Conservation (phyloP, 2,888 invertebrate genomes). For the Sthenelais limicola region DNA sequence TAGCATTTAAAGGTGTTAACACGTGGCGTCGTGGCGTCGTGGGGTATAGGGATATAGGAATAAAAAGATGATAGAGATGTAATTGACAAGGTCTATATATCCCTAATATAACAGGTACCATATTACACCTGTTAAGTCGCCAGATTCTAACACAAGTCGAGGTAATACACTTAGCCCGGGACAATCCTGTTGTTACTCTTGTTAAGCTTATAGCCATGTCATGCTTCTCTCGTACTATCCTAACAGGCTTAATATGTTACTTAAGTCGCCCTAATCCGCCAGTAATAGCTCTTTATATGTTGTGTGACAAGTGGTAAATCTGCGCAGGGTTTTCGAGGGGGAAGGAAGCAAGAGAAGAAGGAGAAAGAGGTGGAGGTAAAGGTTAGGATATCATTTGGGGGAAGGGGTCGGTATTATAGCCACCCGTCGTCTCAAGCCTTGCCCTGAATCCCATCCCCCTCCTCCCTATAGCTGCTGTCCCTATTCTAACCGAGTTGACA, state of each 20-base stretch:
- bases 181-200: slow-evolving; percentile 28
- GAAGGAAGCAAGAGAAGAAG: not conserved
- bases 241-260: slow-evolving; percentile 40
- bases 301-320: slow-evolving; percentile 21
- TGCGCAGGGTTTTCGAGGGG: not conserved
- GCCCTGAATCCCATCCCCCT: slow-evolving; percentile 1
- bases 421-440: not conserved
- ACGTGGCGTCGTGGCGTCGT: no score
- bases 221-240: slow-evolving; percentile 16
- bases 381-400: not conserved
- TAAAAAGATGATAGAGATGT: not conserved
- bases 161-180: slow-evolving; percentile 22
- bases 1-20: no score
- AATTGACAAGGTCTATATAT: slow-evolving; percentile 25
- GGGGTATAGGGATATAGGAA: no score
- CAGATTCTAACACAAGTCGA: slow-evolving; percentile 31
- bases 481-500: not conserved
- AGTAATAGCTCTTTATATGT: slow-evolving; percentile 9
- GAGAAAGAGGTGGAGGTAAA: slow-evolving; percentile 13
- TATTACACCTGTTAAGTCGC: slow-evolving; percentile 21
- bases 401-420: not conserved
- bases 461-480: not conserved
- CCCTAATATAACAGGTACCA: slow-evolving; percentile 4
- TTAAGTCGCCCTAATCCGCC: slow-evolving; percentile 35
- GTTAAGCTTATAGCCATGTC: slow-evolving; percentile 11